Evolutionary conservation across 2,113 vertebrate species (phyloP).

Genomic region (Australoheros scitulus): DNA sequence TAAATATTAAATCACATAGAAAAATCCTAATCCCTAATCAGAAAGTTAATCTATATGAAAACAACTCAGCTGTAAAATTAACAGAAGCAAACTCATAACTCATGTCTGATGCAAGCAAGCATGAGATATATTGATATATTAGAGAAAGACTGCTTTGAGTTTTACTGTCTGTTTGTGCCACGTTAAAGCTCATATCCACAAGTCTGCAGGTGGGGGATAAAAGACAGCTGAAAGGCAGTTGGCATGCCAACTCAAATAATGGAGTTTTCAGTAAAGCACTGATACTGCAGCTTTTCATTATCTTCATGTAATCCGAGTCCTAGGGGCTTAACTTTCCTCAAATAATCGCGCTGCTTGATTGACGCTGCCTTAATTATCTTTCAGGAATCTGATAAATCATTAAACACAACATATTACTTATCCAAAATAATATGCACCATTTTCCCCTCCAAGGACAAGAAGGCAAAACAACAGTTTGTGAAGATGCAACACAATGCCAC

Average conservation of each 20-base stretch:
- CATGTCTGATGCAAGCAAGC: not conserved
- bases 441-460: constrained; percentile 5
- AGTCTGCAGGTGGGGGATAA: constrained; percentile 38
- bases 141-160: not conserved
- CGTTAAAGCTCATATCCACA: constrained; percentile 15
- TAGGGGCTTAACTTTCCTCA: not conserved
- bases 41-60: not conserved
- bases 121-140: not conserved
- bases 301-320: not conserved
- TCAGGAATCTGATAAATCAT: not conserved
- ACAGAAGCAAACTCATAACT: not conserved
- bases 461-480: constrained; percentile 83
- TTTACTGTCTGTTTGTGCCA: not conserved
- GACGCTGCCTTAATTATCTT: not conserved
- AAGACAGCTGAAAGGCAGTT: constrained; percentile 69
- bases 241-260: constrained; percentile 64
- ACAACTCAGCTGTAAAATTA: not conserved
- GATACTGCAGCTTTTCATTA: not conserved
- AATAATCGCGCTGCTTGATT: not conserved
- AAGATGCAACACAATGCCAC: constrained; percentile 85
- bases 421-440: not conserved
- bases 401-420: not conserved
- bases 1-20: not conserved
- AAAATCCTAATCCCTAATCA: not conserved
- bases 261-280: not conserved